Base-by-base conservation (phyloP, 2,113 vertebrate genomes). In the Malurus elegans region DNA sequence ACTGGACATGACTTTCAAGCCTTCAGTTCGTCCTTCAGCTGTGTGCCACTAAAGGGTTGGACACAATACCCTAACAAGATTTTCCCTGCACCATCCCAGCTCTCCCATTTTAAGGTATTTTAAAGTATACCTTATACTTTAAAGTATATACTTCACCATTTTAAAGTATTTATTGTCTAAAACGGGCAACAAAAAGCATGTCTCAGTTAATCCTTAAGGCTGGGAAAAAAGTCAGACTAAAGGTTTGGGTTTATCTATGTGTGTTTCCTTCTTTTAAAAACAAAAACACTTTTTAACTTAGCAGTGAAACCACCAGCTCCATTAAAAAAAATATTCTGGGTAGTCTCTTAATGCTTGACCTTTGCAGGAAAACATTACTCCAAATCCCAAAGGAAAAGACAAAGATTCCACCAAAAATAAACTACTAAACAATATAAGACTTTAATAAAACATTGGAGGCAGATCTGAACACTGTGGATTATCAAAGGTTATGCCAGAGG, bases 331-430 rank as follows among this genome's bases (percentile, higher is more conserved):
- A 78, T 91, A 64, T 74, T 79, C 51, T 47, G 66, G 51, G 61
- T 71, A 95, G 91, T 36, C 71, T 84, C 84, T 83, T 93, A 96
- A 90, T 61, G 65, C 31, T 79, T 76, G 54, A 74, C 89, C 76
- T 73, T n/a, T 58, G 80, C 80, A 58, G 54, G 66, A 84, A 95
- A 95, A 91, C 45, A 94, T 53, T 67, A 92, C 23, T 66, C 71
- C 38, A 65, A 79, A 95, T 92, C 92, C 87, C 79, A 76, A 88
- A 44, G 62, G 92, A 44, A 94, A 93, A 95, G 75, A 45, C 62
- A 51, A n/a, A 90, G 92, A 85, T 53, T 92, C 91, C 44, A 96
- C 51, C 29, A 51, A 58, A 96, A 95, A 95, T 81, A 97, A 97
- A 85, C 92, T 47, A 57, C 58, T 74, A 86, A 95, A 96, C 80